These are phyloP conservation scores for Dendrophyllia cribrosa DNA, from an alignment of 64 coral and sea anemone species.

Conservation along the genomic window DNA sequence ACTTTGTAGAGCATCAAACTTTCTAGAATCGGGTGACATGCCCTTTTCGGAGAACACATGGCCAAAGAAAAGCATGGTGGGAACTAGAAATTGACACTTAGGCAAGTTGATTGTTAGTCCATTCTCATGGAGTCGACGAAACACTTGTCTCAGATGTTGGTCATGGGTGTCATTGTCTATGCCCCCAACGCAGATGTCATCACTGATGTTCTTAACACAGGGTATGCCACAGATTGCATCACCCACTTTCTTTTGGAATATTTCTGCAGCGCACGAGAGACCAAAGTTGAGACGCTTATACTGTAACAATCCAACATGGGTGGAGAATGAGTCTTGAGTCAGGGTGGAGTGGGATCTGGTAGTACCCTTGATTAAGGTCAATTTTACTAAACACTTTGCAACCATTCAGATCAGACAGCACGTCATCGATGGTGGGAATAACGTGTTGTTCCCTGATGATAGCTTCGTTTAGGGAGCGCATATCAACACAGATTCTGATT, in stretches of 20 bases:
- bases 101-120: conserved; percentile 50
- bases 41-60: conserved; percentile 71
- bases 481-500: too few species aligned
- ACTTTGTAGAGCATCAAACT: too few species aligned
- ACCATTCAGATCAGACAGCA: conserved; percentile 48
- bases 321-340: conserved; percentile 47
- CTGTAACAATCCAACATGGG: conserved; percentile 42
- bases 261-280: conserved; percentile 22
- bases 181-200: conserved; percentile 40
- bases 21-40: conserved; percentile 73
- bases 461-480: too few species aligned
- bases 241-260: conserved; percentile 48
- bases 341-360: conserved; percentile 44
- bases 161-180: conserved; percentile 33
- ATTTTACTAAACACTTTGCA: conserved; percentile 50
- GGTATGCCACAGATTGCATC: conserved; percentile 45
- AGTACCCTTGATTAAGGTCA: conserved; percentile 33
- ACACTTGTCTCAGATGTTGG: conserved; percentile 47
- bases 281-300: conserved; percentile 36
- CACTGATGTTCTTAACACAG: conserved; percentile 43
- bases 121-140: conserved; percentile 42
- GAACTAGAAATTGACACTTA: conserved; percentile 63
- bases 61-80: conserved; percentile 70
- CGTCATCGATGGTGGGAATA: conserved; percentile 44
- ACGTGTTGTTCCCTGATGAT: conserved; percentile 12